These are phyloP conservation scores for Nematolebias whitei DNA, from an alignment of 2,113 vertebrate species.

Conservation along the genomic window DNA sequence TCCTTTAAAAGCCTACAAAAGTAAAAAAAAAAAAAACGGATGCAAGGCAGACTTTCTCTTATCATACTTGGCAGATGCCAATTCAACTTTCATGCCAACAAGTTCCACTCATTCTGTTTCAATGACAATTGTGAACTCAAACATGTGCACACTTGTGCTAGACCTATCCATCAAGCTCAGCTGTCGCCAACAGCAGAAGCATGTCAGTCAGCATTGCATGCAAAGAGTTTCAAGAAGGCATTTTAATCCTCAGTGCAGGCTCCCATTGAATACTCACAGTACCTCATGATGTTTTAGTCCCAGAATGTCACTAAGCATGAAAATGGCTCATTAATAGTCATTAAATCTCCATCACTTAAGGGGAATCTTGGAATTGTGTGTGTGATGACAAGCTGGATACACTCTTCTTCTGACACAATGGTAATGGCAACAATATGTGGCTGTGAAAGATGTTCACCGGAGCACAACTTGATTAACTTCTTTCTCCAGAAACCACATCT, in stretches of 20 bases:
- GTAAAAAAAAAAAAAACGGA: constrained; percentile 45
- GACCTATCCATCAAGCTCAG: constrained; percentile 36
- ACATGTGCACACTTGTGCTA: constrained; percentile 17
- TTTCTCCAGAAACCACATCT: constrained; percentile 19
- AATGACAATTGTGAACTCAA: constrained; percentile 41
- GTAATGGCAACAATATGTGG: constrained; percentile 50
- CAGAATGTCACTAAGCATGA: constrained; percentile 4
- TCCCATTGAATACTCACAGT: constrained; percentile 20
- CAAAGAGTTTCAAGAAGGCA: constrained; percentile 24
- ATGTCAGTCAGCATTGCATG: constrained; percentile 38
- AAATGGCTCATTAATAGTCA: constrained; percentile 46
- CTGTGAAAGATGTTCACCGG: constrained; percentile 3
- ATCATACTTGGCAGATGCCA: constrained; percentile 33
- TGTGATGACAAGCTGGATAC: constrained; percentile 35
- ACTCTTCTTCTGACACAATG: constrained; percentile 35
- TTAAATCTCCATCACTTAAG: constrained; percentile 34
- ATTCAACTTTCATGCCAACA: constrained; percentile 18
- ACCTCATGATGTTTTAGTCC: constrained; percentile 17
- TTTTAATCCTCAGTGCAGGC: constrained; percentile 29
- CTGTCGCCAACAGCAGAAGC: constrained; percentile 42
- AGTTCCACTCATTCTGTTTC: constrained; percentile 14
- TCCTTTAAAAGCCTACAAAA: constrained; percentile 16
- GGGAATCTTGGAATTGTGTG: constrained; percentile 37
- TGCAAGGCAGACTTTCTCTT: constrained; percentile 18
- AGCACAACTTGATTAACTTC: constrained; percentile 15